Evolutionary conservation across 2,888 invertebrate genomes (phyloP).

Genomic region (Trichopoda pennipes): DNA sequence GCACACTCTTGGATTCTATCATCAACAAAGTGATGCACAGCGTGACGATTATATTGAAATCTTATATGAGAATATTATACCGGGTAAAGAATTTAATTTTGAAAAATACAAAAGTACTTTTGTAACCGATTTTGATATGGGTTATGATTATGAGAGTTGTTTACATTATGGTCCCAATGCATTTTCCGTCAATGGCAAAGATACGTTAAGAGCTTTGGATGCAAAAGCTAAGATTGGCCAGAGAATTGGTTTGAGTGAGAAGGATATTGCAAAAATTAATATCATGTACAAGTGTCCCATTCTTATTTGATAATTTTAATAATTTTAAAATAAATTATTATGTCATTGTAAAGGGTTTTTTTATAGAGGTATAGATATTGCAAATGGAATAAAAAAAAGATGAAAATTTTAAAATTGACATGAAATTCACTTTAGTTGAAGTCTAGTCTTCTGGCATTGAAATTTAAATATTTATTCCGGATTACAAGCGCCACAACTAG

Average conservation of each 20-base stretch:
- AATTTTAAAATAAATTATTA: background rate
- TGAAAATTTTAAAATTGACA: too few species aligned
- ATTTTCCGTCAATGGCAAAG: slow-evolving; percentile 86
- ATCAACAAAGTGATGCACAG: slow-evolving; percentile 89
- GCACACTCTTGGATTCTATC: slow-evolving; percentile 89
- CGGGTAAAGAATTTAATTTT: slow-evolving; percentile 87
- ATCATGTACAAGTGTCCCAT: slow-evolving; percentile 79
- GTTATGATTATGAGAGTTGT: slow-evolving; percentile 89
- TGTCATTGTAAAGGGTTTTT: too few species aligned
- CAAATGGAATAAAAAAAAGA: too few species aligned
- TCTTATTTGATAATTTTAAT: slow-evolving; percentile 66
- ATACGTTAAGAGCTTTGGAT: slow-evolving; percentile 84
- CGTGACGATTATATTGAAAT: slow-evolving; percentile 86
- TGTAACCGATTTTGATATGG: slow-evolving; percentile 85
- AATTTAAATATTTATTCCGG: too few species aligned
- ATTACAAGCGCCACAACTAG: too few species aligned
- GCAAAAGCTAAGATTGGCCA: slow-evolving; percentile 76
- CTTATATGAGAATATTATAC: slow-evolving; percentile 78
- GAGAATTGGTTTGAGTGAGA: slow-evolving; percentile 74
- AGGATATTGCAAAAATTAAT: slow-evolving; percentile 77
- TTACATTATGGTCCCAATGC: slow-evolving; percentile 90
- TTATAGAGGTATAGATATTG: too few species aligned
- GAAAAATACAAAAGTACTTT: slow-evolving; percentile 83
- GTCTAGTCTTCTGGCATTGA: too few species aligned
- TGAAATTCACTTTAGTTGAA: too few species aligned